Percentiles rank a stretch among this genome's conserved stretches.
phyloP scores from a whole-genome alignment of 2,888 invertebrate species.

The Acleris laterana region DNA sequence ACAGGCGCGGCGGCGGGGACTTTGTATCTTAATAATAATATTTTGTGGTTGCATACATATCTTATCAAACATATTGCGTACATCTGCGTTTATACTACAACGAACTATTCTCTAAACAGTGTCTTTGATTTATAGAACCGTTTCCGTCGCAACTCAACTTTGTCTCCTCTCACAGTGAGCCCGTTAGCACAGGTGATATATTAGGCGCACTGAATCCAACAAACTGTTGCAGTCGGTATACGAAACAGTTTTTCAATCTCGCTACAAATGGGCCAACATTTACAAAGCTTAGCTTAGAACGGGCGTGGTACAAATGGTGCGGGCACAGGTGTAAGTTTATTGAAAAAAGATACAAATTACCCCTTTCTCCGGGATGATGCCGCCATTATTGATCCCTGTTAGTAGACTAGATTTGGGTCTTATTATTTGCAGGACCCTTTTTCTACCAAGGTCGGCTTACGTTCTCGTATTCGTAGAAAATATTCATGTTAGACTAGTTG shows the following conservation, averaged over 20 bases:
- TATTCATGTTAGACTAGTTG: too few relatives aligned
- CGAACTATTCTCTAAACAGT: neutral
- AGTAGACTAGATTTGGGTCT: conserved; percentile 36
- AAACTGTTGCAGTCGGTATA: conserved; percentile 65
- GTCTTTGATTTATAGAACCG: conserved; percentile 6
- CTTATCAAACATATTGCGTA: neutral
- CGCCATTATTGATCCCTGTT: conserved; percentile 57
- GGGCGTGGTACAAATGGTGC: conserved; percentile 68
- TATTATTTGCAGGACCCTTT: neutral
- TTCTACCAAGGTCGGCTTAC: neutral
- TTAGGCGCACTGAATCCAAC: conserved; percentile 41
- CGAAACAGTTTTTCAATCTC: conserved; percentile 80
- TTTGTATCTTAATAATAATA: too few relatives aligned
- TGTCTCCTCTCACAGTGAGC: conserved; percentile 24
- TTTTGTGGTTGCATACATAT: too few relatives aligned
- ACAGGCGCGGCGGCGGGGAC: too few relatives aligned
- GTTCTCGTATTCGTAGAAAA: neutral
- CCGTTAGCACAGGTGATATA: conserved; percentile 32
- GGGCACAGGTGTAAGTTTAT: conserved; percentile 80
- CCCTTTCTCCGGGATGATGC: conserved; percentile 69
- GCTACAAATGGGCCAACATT: conserved; percentile 79
- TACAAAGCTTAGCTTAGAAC: conserved; percentile 76
- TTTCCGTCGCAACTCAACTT: conserved; percentile 22
- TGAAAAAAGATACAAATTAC: conserved; percentile 82
- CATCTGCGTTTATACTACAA: neutral